Conservation (phyloP, 2,113 vertebrate species). For the Myocastor coypus region DNA sequence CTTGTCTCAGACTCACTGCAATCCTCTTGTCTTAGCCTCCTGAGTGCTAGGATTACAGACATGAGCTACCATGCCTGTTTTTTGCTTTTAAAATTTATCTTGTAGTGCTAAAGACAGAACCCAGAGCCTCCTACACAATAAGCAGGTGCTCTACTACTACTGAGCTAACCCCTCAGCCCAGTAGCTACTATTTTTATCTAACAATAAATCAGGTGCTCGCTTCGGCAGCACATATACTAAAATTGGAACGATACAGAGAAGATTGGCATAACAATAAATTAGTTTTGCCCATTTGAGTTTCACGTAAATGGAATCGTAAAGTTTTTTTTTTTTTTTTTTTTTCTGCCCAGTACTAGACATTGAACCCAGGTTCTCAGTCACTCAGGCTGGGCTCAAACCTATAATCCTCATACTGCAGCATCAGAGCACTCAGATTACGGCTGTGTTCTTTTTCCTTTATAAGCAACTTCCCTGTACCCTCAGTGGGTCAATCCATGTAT, state of each 20-base stretch:
- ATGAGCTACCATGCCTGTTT: neutral
- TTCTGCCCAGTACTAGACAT: neutral
- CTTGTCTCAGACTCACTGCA: neutral
- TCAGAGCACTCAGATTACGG: neutral
- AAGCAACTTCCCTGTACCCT: neutral
- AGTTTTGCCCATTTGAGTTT: slow-evolving; percentile 15
- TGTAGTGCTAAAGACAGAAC: neutral
- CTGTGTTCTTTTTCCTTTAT: neutral
- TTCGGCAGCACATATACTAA: no score
- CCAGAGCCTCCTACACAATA: neutral
- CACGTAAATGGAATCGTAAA: no score
- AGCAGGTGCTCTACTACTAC: neutral
- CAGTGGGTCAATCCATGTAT: neutral
- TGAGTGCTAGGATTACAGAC: neutral
- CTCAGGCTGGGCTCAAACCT: no score
- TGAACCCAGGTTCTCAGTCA: no score
- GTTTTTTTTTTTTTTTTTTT: no score
- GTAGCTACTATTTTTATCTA: neutral
- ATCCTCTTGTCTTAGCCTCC: neutral
- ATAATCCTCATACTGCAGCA: neutral
- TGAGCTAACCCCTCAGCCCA: neutral
- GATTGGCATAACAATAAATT: neutral
- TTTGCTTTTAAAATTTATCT: neutral
- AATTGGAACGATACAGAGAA: no score
- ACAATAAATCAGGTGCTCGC: neutral